Percentiles rank a stretch among this genome's conserved stretches.
phyloP scores from a whole-genome alignment of 2,797 vertebrate species.

The Tragopan temminckii region DNA sequence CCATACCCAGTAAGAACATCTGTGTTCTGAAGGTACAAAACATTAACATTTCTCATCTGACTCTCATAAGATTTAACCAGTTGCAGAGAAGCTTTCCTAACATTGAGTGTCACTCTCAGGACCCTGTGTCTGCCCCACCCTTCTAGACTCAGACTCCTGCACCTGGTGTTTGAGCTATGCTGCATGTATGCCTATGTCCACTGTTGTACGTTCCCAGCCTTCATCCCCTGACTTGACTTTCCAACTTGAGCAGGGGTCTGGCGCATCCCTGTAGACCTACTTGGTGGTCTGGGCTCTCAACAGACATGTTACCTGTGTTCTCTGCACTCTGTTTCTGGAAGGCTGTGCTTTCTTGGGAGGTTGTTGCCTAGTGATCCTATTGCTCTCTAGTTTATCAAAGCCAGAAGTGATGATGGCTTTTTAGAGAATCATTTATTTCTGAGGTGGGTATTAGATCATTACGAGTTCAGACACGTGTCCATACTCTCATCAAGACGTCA shows the following conservation, averaged over 20 bases:
- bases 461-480: fast-evolving
- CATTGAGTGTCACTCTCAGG: not conserved
- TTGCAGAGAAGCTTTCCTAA: not conserved
- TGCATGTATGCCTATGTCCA: not conserved
- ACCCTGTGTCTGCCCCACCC: not conserved
- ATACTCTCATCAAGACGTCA: not conserved
- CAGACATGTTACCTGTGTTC: not conserved
- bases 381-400: not conserved
- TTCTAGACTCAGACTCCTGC: not conserved
- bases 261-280: not conserved
- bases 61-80: not conserved
- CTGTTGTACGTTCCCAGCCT: not conserved
- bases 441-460: not conserved
- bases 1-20: fast-evolving
- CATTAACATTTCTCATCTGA: not conserved
- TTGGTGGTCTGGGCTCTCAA: not conserved
- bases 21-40: not conserved
- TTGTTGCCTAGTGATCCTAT: not conserved
- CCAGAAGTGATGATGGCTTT: not conserved
- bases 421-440: not conserved
- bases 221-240: not conserved
- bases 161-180: not conserved
- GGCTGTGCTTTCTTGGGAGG: not conserved
- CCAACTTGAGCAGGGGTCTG: not conserved
- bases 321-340: fast-evolving